These are phyloP conservation scores for Myotis planiceps DNA, from an alignment of 2,797 vertebrate species.

Conservation along the genomic window DNA sequence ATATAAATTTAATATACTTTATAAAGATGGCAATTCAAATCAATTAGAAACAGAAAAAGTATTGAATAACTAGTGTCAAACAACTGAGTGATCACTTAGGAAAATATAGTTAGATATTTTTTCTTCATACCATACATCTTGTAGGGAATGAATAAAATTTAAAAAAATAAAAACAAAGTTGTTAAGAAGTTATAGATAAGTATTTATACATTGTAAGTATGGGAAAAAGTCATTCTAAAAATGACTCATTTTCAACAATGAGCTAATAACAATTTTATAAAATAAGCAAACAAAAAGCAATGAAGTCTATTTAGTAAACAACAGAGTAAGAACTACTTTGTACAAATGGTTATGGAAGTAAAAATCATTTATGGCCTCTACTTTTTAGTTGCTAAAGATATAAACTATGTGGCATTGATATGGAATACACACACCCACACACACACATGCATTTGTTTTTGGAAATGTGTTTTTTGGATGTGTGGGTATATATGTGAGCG, in stretches of 20 bases:
- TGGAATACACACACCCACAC: background rate
- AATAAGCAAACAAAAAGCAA: background rate
- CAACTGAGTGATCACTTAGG: background rate
- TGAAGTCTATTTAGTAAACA: background rate
- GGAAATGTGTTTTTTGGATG: background rate
- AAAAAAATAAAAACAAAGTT: constrained; percentile 3
- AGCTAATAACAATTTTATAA: background rate
- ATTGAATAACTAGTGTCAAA: background rate
- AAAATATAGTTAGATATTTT: background rate
- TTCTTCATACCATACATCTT: background rate
- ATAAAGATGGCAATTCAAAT: constrained; percentile 18
- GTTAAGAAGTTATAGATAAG: background rate
- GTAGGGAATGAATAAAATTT: background rate
- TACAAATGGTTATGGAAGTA: background rate
- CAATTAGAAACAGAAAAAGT: constrained; percentile 13
- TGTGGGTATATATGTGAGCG: background rate
- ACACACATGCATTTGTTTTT: background rate
- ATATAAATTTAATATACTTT: background rate
- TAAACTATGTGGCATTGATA: background rate
- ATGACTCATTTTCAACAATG: background rate
- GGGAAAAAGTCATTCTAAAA: background rate
- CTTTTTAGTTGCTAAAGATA: background rate
- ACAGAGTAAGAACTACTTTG: background rate
- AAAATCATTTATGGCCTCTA: background rate
- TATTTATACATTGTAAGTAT: background rate